These are phyloP conservation scores for Macaria liturata DNA, from an alignment of 2,888 invertebrate species.

Conservation along the genomic window DNA sequence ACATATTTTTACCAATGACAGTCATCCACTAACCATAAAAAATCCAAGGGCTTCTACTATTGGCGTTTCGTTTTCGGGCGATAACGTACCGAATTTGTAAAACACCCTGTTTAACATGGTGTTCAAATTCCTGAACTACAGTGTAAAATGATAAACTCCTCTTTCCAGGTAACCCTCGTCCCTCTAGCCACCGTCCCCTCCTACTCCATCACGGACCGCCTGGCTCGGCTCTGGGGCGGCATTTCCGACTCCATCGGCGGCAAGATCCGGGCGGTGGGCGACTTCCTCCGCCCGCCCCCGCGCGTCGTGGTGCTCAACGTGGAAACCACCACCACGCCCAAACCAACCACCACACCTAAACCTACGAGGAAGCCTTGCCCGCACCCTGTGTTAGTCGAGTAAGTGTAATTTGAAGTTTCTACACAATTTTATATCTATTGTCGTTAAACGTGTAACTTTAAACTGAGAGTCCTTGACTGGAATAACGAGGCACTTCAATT, in stretches of 20 bases:
- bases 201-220: constrained; percentile 3
- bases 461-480: too few species aligned
- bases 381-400: constrained; percentile 18
- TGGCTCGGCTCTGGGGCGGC: constrained; percentile 18
- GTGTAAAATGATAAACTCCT: not conserved
- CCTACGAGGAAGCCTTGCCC: constrained; percentile 10
- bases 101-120: too few species aligned
- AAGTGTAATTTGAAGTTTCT: constrained; percentile 3
- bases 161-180: constrained; percentile 13
- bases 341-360: constrained; percentile 12
- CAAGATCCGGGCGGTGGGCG: constrained; percentile 28
- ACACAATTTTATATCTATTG: too few species aligned
- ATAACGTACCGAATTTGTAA: too few species aligned
- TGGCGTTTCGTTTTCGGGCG: too few species aligned
- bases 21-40: too few species aligned
- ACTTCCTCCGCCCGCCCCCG: constrained; percentile 18
- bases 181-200: constrained; percentile 12
- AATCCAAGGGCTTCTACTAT: too few species aligned
- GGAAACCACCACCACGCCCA: constrained; percentile 11
- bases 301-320: constrained; percentile 20
- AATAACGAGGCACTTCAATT: too few species aligned
- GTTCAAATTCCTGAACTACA: too few species aligned
- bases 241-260: constrained; percentile 18
- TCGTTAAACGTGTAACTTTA: too few species aligned
- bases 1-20: too few species aligned